These are phyloP conservation scores for Eupithecia centaureata DNA, from an alignment of 2,888 invertebrate species.

Conservation along the genomic window DNA sequence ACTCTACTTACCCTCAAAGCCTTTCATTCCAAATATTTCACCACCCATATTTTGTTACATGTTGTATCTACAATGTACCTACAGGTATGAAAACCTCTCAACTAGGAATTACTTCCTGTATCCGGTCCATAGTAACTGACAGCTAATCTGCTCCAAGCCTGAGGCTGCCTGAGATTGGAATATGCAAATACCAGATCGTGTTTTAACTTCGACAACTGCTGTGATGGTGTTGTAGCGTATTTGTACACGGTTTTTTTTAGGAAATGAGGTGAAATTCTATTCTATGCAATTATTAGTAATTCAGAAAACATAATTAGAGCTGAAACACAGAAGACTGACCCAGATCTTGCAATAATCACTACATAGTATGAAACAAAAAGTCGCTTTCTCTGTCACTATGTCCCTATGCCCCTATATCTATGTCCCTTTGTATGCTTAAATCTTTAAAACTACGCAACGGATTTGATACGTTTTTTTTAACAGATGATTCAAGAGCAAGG, in stretches of 20 bases:
- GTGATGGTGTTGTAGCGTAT: slow-evolving; percentile 47
- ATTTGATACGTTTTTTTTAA: too few relatives aligned
- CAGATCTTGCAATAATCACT: too few relatives aligned
- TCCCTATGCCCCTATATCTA: too few relatives aligned
- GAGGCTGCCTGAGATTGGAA: slow-evolving; percentile 75
- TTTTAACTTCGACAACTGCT: slow-evolving; percentile 80
- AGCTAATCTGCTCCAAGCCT: slow-evolving; percentile 42
- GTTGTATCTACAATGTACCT: background rate
- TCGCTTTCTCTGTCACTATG: too few relatives aligned
- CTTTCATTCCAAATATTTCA: background rate
- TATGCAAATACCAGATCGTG: slow-evolving; percentile 77
- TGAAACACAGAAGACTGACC: too few relatives aligned
- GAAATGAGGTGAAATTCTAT: background rate
- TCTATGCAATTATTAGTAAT: too few relatives aligned
- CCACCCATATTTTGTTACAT: background rate
- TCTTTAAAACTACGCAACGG: too few relatives aligned
- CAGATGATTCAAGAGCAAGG: too few relatives aligned
- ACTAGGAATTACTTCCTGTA: slow-evolving; percentile 14
- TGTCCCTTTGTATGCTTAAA: too few relatives aligned
- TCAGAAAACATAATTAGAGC: too few relatives aligned
- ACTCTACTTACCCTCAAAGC: background rate
- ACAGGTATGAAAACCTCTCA: slow-evolving; percentile 1
- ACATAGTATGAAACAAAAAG: too few relatives aligned
- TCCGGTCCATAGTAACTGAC: slow-evolving; percentile 5
- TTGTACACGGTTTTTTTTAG: background rate